Percentiles rank a stretch among this genome's conserved stretches.
phyloP scores from a whole-genome alignment of 1,140 invertebrate genomes.

The Mya arenaria region DNA sequence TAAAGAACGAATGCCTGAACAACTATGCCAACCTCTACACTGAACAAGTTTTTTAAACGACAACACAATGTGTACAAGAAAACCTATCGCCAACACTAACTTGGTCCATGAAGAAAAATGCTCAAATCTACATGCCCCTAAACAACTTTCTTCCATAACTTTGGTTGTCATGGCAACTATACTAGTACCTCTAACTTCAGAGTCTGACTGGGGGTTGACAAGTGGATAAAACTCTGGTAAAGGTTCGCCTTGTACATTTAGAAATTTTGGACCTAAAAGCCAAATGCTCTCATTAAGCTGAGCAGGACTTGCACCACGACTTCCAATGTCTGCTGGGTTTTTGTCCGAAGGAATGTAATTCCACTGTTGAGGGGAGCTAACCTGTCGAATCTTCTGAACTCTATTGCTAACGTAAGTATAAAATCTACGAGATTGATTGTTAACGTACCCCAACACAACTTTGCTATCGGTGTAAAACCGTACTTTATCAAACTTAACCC shows the following conservation, averaged over 20 bases:
- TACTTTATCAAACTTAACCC: slow-evolving; percentile 19
- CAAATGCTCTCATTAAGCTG: slow-evolving; percentile 18
- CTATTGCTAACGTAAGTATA: slow-evolving; percentile 57
- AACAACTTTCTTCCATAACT: background rate
- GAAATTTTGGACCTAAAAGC: slow-evolving; percentile 33
- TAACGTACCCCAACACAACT: slow-evolving; percentile 54
- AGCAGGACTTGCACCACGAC: background rate
- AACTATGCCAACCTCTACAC: slow-evolving; percentile 7
- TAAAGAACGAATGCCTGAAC: background rate
- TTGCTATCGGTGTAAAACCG: slow-evolving; percentile 55
- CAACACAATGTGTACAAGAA: slow-evolving; percentile 16
- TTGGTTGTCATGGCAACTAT: background rate
- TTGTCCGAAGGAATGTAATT: slow-evolving; percentile 35
- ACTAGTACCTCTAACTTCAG: slow-evolving; percentile 5
- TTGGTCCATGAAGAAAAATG: slow-evolving; percentile 39
- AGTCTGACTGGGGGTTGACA: slow-evolving; percentile 34
- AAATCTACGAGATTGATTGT: slow-evolving; percentile 55
- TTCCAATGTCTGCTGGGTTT: slow-evolving; percentile 59
- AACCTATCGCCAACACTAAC: slow-evolving; percentile 10
- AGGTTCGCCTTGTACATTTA: background rate
- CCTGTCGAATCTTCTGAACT: slow-evolving; percentile 28
- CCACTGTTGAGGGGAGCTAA: slow-evolving; percentile 44
- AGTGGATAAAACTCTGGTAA: background rate
- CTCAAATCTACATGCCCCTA: slow-evolving; percentile 20
- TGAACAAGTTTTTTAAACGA: slow-evolving; percentile 4